A percentile compares a stretch with the other conserved stretches of the same genome.
Conservation (phyloP, 2,797 vertebrate genomes). For the Crenichthys baileyi region DNA sequence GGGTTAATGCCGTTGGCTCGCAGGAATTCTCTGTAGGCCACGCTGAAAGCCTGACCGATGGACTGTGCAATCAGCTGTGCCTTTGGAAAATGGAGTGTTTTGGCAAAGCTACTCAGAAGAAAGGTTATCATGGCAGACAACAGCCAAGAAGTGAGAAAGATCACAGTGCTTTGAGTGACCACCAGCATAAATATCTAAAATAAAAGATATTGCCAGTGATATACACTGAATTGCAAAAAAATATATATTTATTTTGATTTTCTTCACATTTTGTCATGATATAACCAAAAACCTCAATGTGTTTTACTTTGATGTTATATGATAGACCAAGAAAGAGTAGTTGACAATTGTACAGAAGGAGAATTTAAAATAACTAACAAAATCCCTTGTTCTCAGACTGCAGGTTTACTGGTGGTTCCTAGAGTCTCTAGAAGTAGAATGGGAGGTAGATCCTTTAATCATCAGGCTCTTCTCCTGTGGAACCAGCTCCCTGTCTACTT, state of each 20-base stretch:
- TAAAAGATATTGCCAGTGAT: not conserved
- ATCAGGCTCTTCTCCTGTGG: no score
- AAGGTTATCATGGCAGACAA: constrained; percentile 46
- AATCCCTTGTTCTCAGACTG: no score
- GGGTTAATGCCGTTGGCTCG: constrained; percentile 98
- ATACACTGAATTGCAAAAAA: no score
- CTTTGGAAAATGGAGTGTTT: constrained; percentile 71
- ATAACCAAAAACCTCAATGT: not conserved
- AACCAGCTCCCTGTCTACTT: no score
- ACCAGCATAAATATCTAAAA: constrained; percentile 20
- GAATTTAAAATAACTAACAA: no score
- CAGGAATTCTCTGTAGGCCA: constrained; percentile 98
- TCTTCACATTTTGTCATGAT: not conserved
- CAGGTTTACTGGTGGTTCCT: no score
- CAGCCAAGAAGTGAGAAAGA: constrained; percentile 43
- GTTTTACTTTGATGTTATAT: not conserved
- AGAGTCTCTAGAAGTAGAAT: no score
- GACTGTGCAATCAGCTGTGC: constrained; percentile 98
- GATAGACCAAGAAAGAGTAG: no score
- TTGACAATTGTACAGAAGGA: not conserved
- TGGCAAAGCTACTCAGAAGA: constrained; percentile 54
- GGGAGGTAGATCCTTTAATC: no score
- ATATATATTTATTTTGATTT: not conserved
- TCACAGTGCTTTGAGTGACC: constrained; percentile 33
- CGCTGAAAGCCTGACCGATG: constrained; percentile 97